Conservation (phyloP, 2,888 invertebrate species). For the Erannis defoliaria region DNA sequence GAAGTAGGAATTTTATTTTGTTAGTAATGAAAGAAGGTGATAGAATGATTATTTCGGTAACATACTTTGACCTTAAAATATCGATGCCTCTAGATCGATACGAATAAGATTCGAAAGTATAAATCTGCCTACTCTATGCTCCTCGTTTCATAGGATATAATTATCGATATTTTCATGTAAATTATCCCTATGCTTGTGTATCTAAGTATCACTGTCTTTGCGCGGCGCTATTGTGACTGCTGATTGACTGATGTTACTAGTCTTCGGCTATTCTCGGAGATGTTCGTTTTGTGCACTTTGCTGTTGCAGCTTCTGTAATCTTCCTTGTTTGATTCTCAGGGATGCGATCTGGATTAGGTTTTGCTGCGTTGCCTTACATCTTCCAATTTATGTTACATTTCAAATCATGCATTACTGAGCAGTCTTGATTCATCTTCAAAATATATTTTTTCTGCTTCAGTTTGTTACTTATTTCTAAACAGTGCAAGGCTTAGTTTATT, state of each 20-base stretch:
- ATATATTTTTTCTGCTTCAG: too few species aligned
- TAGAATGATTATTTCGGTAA: neutral
- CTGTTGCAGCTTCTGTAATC: constrained; percentile 31
- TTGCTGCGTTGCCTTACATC: neutral
- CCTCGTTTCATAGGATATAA: too few species aligned
- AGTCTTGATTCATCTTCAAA: too few species aligned
- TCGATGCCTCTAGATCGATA: neutral
- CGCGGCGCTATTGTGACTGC: constrained; percentile 74
- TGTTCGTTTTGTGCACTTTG: constrained; percentile 51
- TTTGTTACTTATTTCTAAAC: too few species aligned
- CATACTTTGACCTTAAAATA: neutral
- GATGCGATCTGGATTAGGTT: constrained; percentile 3
- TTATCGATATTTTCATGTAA: neutral
- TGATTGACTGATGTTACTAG: constrained; percentile 79
- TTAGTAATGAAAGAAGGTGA: neutral
- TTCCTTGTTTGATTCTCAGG: constrained; percentile 28
- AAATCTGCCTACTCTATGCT: too few species aligned
- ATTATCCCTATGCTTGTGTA: constrained; percentile 32
- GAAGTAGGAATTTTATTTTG: too few species aligned
- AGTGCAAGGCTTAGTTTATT: too few species aligned
- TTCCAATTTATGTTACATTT: neutral
- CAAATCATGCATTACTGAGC: too few species aligned
- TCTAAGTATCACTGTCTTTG: constrained; percentile 53
- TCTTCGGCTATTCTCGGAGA: constrained; percentile 55
- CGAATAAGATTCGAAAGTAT: too few species aligned